Evolutionary conservation across 2,797 vertebrate species (phyloP), one percentile per base, ranked within the genome.

Genomic region (Poeciliopsis gracilis): DNA sequence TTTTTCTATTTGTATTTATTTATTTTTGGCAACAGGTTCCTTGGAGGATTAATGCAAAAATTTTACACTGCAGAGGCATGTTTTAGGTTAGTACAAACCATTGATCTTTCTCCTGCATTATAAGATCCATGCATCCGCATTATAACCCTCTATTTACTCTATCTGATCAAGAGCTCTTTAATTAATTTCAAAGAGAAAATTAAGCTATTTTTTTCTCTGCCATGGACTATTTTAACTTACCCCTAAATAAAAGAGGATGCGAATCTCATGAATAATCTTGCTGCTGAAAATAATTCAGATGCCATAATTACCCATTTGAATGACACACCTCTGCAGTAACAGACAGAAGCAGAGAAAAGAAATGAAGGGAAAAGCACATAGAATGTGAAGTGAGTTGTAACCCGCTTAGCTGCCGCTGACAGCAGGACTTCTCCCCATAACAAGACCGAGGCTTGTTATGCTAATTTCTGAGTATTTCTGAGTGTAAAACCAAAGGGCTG

Each of bases 351-450:
- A 77, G 55, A 87, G 51, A 18, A 81, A 85, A 87, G 77, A 75
- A 80, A 77, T 55, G 57, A 80, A 16, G 47, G 41, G 61, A 20
- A 72, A 75, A 82, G 66, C n/a, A 10, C 57, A 38, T 63, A 72
- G 47, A 80, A 59, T 71, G 71, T 75, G 45, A 84, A 86, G 77
- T 76, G 69, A 88, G 79, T 57, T 87, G 51, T 87, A 84, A 87
- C 81, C 83, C 43, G n/a, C 83, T 88, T 76, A 80, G 81, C 77
- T 46, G 76, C 70, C 33, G 45, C 69, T 88, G 88, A 88, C 86
- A 92, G 87, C 83, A 79, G 53, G 84, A 74, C 82, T 45, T 83
- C 84, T 85, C 73, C 77, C 75, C n/a, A 61, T 76, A 76, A 88
- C 79, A 86, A 84, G 81, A 16, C 61, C 13, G 63, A 46, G 73